These are phyloP conservation scores for Pagetopsis macropterus DNA, from an alignment of 2,797 vertebrate genomes.

Conservation along the genomic window DNA sequence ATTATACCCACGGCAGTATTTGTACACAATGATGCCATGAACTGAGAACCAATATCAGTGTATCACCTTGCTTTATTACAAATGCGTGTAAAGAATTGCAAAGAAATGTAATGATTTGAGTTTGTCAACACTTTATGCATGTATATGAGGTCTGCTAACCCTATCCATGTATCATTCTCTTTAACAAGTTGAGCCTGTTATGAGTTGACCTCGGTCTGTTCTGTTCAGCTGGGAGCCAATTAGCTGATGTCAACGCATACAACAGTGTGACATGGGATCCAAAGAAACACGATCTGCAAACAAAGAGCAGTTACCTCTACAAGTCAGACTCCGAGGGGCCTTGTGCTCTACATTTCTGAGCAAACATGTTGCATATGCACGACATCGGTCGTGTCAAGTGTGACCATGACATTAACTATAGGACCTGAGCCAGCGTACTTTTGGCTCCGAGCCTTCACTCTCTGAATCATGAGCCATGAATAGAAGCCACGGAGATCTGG, in stretches of 20 bases:
- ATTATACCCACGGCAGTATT: background rate
- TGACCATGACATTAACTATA: constrained; percentile 33
- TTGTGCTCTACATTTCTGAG: constrained; percentile 16
- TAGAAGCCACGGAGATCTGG: constrained; percentile 20
- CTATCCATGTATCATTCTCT: background rate
- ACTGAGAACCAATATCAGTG: background rate
- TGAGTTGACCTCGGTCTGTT: background rate
- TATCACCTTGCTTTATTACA: background rate
- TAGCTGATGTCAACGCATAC: background rate
- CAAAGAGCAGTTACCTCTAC: constrained; percentile 10
- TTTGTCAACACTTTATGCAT: background rate
- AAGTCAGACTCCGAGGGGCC: background rate
- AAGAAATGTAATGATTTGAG: background rate
- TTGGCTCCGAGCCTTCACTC: constrained; percentile 9
- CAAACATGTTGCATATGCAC: background rate
- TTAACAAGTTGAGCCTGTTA: background rate
- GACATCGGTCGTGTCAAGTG: constrained; percentile 15
- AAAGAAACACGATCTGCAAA: constrained; percentile 11
- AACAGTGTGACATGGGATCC: background rate
- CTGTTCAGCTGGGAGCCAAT: no score
- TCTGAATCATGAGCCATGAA: constrained; percentile 39
- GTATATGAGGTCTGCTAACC: fast-evolving
- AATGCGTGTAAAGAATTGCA: background rate
- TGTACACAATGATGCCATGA: background rate
- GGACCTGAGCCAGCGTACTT: constrained; percentile 27